phyloP scores from a whole-genome alignment of 1,140 invertebrate species.

The Tetragonula clypearis region DNA sequence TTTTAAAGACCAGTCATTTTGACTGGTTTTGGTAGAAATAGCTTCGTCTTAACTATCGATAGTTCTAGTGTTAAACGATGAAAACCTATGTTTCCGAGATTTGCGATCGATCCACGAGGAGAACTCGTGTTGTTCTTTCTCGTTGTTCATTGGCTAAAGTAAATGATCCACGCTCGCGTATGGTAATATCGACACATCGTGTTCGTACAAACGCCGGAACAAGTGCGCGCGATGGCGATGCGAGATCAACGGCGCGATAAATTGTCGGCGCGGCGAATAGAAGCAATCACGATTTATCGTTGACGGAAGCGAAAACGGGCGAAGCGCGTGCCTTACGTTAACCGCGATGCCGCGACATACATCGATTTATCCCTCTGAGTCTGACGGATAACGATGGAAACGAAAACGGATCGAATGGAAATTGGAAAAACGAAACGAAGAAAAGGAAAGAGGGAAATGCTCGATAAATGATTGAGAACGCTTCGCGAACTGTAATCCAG shows the following conservation, averaged over 20 bases:
- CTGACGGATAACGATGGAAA: not conserved
- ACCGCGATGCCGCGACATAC: constrained; percentile 5
- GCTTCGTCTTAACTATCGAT: too few relatives aligned
- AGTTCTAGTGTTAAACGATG: constrained; percentile 11
- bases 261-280: constrained; percentile 20
- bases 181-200: not conserved
- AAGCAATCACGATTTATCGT: constrained; percentile 39
- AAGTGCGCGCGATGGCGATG: not conserved
- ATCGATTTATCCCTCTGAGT: constrained; percentile 1
- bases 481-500: too few relatives aligned
- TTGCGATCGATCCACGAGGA: constrained; percentile 30
- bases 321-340: not conserved
- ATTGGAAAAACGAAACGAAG: too few relatives aligned
- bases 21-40: too few relatives aligned
- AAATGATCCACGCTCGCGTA: constrained; percentile 13
- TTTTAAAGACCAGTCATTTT: too few relatives aligned
- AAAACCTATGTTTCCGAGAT: constrained; percentile 29
- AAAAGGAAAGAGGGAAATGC: too few relatives aligned
- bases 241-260: constrained; percentile 41
- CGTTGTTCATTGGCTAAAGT: constrained; percentile 15
- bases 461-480: too few relatives aligned
- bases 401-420: not conserved
- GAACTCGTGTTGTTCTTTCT: not conserved
- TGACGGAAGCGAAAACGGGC: constrained; percentile 29
- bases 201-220: not conserved